These are phyloP conservation scores for Amorpha juglandis DNA, from an alignment of 2,888 invertebrate species.

Conservation along the genomic window DNA sequence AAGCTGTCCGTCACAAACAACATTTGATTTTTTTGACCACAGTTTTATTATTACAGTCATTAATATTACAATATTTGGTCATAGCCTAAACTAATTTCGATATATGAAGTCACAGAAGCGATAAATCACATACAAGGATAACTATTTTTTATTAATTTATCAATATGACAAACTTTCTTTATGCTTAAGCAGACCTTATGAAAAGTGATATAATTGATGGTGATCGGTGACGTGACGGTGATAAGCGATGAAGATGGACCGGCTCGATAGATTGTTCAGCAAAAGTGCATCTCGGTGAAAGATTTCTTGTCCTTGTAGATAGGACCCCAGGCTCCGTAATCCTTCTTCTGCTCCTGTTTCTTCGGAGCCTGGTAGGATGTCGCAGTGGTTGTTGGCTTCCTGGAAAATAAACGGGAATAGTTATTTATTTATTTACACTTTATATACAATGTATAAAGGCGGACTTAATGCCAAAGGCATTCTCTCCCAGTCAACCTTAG, in stretches of 20 bases:
- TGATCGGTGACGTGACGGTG: conserved; percentile 46
- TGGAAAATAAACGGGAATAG: conserved; percentile 44
- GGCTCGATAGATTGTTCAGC: conserved; percentile 65
- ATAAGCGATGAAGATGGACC: conserved; percentile 51
- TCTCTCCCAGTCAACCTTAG: too few species aligned
- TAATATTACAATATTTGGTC: conserved; percentile 45
- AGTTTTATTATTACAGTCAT: conserved; percentile 46
- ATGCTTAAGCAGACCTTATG: conserved; percentile 1
- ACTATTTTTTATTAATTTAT: conserved; percentile 4
- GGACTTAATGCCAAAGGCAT: too few species aligned
- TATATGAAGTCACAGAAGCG: conserved; percentile 9
- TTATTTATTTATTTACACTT: background rate
- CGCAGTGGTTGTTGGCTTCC: conserved; percentile 57
- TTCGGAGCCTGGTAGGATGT: conserved; percentile 65
- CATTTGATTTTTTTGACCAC: conserved; percentile 38
- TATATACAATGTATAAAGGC: too few species aligned
- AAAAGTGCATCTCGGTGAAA: conserved; percentile 89
- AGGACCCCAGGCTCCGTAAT: conserved; percentile 88
- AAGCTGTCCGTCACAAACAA: conserved; percentile 52
- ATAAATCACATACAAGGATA: background rate
- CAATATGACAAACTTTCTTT: background rate
- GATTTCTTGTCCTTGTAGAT: conserved; percentile 89
- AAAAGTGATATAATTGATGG: conserved; percentile 28
- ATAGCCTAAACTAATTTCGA: conserved; percentile 41
- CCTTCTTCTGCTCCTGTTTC: conserved; percentile 72